phyloP scores from a whole-genome alignment of 2,888 invertebrate species.

The Schrankia costaestrigalis region DNA sequence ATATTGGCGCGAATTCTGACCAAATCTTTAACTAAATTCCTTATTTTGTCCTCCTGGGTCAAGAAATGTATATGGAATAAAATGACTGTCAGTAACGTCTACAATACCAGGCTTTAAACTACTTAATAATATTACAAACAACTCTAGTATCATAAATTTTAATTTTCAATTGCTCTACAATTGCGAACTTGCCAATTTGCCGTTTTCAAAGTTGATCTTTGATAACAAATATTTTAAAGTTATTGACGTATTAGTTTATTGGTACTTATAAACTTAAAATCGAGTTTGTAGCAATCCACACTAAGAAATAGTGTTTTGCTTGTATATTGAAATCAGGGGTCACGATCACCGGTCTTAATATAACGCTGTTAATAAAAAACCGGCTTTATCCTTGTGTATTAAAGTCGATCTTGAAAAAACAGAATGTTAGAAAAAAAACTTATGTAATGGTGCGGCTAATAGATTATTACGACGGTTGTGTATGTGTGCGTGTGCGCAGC shows the following conservation, averaged over 20 bases:
- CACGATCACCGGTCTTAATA: slow-evolving; percentile 30
- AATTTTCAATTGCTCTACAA: slow-evolving; percentile 8
- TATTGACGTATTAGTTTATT: slow-evolving; percentile 19
- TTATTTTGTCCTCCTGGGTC: not conserved
- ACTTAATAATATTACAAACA: no score
- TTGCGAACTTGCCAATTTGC: slow-evolving; percentile 7
- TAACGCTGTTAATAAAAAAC: slow-evolving; percentile 9
- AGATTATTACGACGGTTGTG: slow-evolving; percentile 36
- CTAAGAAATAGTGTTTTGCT: slow-evolving; percentile 41
- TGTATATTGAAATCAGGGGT: slow-evolving; percentile 50
- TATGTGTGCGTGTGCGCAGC: slow-evolving; percentile 36
- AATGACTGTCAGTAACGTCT: no score
- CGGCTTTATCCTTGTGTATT: slow-evolving; percentile 9
- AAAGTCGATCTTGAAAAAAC: slow-evolving; percentile 21
- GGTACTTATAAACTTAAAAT: slow-evolving; percentile 20
- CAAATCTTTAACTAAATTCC: slow-evolving; percentile 21
- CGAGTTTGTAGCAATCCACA: slow-evolving; percentile 38
- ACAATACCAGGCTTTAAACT: no score
- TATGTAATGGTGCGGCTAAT: slow-evolving; percentile 42
- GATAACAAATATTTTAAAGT: slow-evolving; percentile 10
- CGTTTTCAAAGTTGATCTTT: slow-evolving; percentile 4
- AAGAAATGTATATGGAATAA: no score
- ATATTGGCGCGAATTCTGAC: slow-evolving; percentile 47
- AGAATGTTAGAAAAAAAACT: slow-evolving; percentile 22
- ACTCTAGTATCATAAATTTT: no score